These are phyloP conservation scores for Cololabis saira DNA, from an alignment of 2,113 vertebrate species.

Conservation along the genomic window DNA sequence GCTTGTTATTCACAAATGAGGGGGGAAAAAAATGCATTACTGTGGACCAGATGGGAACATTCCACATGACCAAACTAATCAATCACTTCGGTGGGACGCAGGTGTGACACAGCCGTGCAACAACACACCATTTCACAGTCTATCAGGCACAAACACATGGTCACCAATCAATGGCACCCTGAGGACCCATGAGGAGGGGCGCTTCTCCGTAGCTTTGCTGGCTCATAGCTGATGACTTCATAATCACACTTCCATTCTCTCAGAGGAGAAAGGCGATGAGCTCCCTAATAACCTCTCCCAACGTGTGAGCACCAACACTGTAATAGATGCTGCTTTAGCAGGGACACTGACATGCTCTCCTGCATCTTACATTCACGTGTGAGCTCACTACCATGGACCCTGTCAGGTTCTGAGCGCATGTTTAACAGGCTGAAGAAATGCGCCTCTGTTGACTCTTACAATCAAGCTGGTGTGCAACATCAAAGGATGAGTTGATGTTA, in stretches of 20 bases:
- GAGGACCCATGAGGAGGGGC: slow-evolving; percentile 88
- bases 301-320: slow-evolving; percentile 87
- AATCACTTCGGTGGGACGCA: slow-evolving; percentile 99
- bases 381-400: slow-evolving; percentile 55
- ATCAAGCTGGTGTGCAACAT: slow-evolving; percentile 79
- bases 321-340: slow-evolving; percentile 68
- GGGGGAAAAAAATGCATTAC: slow-evolving; percentile 88
- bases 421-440: slow-evolving; percentile 63
- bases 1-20: slow-evolving; percentile 83
- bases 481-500: slow-evolving; percentile 75
- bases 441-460: slow-evolving; percentile 71
- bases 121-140: slow-evolving; percentile 99
- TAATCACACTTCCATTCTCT: slow-evolving; percentile 99
- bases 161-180: slow-evolving; percentile 99
- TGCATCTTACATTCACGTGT: slow-evolving; percentile 56
- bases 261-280: slow-evolving; percentile 92
- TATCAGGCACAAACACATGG: slow-evolving; percentile 99
- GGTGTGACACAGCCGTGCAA: slow-evolving; percentile 99
- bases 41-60: slow-evolving; percentile 99
- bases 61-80: slow-evolving; percentile 99
- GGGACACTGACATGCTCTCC: slow-evolving; percentile 62
- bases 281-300: slow-evolving; percentile 93
- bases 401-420: slow-evolving; percentile 22
- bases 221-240: slow-evolving; percentile 99
- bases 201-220: slow-evolving; percentile 90